Conservation (phyloP, 2,888 invertebrate species). For the Epirrita christyi region DNA sequence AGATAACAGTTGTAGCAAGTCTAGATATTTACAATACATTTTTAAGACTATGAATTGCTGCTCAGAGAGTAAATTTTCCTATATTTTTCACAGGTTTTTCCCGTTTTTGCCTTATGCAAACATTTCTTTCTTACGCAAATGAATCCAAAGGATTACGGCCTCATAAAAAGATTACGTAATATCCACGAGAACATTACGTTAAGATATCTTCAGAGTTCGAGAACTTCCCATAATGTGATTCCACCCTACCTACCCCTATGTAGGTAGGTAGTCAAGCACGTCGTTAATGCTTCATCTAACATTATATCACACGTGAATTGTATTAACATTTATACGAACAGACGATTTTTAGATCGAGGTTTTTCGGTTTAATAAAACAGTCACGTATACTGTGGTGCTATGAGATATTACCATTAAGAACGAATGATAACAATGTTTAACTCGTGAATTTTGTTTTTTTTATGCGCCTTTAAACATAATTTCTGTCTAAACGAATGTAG, state of each 20-base stretch:
- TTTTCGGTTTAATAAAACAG: slow-evolving; percentile 19
- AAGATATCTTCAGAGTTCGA: slow-evolving; percentile 35
- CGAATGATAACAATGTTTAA: slow-evolving; percentile 23
- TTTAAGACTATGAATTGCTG: too few species aligned
- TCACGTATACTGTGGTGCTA: slow-evolving; percentile 25
- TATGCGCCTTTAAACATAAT: slow-evolving; percentile 3
- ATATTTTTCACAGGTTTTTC: slow-evolving; percentile 4
- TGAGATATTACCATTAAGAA: slow-evolving; percentile 24
- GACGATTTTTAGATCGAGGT: slow-evolving; percentile 5
- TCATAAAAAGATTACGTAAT: slow-evolving; percentile 37
- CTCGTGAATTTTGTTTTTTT: slow-evolving; percentile 5
- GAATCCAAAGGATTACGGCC: slow-evolving; percentile 38
- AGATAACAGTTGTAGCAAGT: too few species aligned
- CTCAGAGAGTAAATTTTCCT: background rate
- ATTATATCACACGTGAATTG: slow-evolving; percentile 29
- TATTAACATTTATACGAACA: slow-evolving; percentile 36
- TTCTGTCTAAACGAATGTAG: background rate
- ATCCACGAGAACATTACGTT: slow-evolving; percentile 30
- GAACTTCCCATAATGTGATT: slow-evolving; percentile 33
- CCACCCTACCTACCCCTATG: slow-evolving; percentile 24
- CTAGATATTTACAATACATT: too few species aligned
- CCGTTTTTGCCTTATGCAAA: slow-evolving; percentile 9
- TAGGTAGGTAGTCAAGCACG: slow-evolving; percentile 21
- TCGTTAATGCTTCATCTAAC: slow-evolving; percentile 29
- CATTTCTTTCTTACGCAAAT: slow-evolving; percentile 33